These are phyloP conservation scores for Dasysyrphus albostriatus DNA, from an alignment of 2,888 invertebrate genomes.

Conservation along the genomic window DNA sequence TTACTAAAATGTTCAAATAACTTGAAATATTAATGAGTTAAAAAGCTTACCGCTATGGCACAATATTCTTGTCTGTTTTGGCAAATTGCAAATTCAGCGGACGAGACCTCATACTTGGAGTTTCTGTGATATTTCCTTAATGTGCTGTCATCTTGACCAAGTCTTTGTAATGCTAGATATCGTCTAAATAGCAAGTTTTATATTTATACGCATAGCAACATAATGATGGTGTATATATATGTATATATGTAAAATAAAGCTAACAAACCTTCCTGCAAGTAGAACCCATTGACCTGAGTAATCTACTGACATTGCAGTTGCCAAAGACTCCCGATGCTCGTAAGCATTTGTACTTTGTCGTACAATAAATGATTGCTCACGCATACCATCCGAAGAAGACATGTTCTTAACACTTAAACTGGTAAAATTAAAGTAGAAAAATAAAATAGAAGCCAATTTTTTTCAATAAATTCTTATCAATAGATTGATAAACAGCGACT, in stretches of 20 bases:
- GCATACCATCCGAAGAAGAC: slow-evolving; percentile 79
- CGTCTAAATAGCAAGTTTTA: slow-evolving; percentile 82
- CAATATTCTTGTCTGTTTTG: slow-evolving; percentile 91
- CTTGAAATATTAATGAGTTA: neutral
- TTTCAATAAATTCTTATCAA: slow-evolving; percentile 51
- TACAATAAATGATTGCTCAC: slow-evolving; percentile 80
- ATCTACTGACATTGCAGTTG: slow-evolving; percentile 94
- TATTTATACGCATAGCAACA: neutral
- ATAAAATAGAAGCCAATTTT: slow-evolving; percentile 5
- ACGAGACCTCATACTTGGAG: slow-evolving; percentile 96
- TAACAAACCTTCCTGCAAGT: slow-evolving; percentile 89
- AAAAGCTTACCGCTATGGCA: slow-evolving; percentile 91
- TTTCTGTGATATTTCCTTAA: slow-evolving; percentile 92
- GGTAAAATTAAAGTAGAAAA: slow-evolving; percentile 7
- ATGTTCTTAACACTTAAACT: slow-evolving; percentile 73
- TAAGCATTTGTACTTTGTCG: slow-evolving; percentile 81
- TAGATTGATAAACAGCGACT: slow-evolving; percentile 21
- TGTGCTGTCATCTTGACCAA: slow-evolving; percentile 84
- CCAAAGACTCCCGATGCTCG: slow-evolving; percentile 94
- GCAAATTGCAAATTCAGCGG: slow-evolving; percentile 96
- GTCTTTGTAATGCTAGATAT: slow-evolving; percentile 90
- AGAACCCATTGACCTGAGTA: slow-evolving; percentile 92
- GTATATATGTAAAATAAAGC: slow-evolving; percentile 22
- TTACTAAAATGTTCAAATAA: neutral
- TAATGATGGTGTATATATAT: neutral